Evolutionary conservation across 92 coral and sea anemone genomes (phyloP).

Genomic region (Zoanthus solanderi): DNA sequence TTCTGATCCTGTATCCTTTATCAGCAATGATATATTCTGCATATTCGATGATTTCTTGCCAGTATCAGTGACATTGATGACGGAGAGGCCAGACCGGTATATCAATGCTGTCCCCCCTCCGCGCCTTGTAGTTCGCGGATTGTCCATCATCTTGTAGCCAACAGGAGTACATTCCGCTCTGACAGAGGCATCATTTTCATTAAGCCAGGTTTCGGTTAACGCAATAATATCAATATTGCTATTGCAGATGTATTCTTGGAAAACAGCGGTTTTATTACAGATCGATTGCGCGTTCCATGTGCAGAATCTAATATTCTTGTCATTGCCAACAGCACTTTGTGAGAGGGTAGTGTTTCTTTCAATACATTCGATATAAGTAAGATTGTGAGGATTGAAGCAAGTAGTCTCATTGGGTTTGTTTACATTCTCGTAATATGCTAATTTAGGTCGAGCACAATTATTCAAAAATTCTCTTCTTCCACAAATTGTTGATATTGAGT

Average conservation of each 20-base stretch:
- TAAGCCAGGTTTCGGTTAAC: slow-evolving; percentile 12
- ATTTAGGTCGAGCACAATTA: not conserved
- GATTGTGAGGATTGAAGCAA: not conserved
- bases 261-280: not conserved
- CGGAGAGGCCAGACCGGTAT: slow-evolving; percentile 13
- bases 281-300: not conserved
- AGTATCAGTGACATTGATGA: not conserved
- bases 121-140: not conserved
- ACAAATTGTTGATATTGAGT: slow-evolving; percentile 11
- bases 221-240: slow-evolving; percentile 2
- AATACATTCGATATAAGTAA: not conserved
- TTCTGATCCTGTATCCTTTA: not conserved
- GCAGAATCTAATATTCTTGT: not conserved
- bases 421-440: slow-evolving; percentile 18
- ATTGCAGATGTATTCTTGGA: not conserved
- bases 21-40: not conserved
- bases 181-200: not conserved
- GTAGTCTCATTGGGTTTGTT: not conserved
- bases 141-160: slow-evolving; percentile 20
- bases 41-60: not conserved
- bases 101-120: slow-evolving; percentile 8
- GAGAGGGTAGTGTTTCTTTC: not conserved
- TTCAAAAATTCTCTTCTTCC: slow-evolving; percentile 15
- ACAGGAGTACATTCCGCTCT: slow-evolving; percentile 7
- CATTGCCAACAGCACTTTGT: not conserved